Evolutionary conservation across 2,797 vertebrate species (phyloP), one percentile per base, ranked within the genome.

Genomic region (Tolypeutes matacus): DNA sequence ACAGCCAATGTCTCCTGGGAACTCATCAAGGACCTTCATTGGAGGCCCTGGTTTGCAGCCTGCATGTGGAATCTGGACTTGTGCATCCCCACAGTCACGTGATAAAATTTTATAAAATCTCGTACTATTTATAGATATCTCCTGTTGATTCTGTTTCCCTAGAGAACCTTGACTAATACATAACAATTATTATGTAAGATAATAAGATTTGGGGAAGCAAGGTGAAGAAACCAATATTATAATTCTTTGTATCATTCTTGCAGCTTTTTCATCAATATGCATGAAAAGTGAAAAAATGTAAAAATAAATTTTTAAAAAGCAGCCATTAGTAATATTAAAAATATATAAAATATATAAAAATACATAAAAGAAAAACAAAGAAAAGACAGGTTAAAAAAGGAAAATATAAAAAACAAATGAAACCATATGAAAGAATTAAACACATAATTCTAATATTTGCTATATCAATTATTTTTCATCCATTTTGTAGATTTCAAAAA

Each of bases 241-340:
- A 82, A 18, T 29, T 34, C 51, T 42, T 10, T 70, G 49, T 36
- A 34, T 6, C 4, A 58, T 46, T 80, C 67, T 60, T 81, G 12
- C 8, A 62, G 36, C 25, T 13, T 76, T 46, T 86, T 70, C 34
- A 25, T 53, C 53, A 58, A 42, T 34, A 11, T 51, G 12, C 91
- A 81, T 34, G 72, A 67, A 73, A 87, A 77, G 49, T 46, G 81
- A 58, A 36, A 64, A 21, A 64, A 25, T 23, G 42, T 62, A 20
- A 34, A 31, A 73, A 11, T 36, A 2, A 23, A 39, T 39, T 82
- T 86, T 46, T 36, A 75, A 67, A 42, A 91, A 7, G 13, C 5
- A 81, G 46, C 23, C n/a, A 82, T 67, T 58, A 65, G 65, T 31
- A 81, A 60, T 60, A 81, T 81, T 87, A 78, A 91, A 73, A 64